These are phyloP conservation scores for Halcyon chelicuti DNA, from an alignment of 2,797 vertebrate genomes.

Conservation along the genomic window DNA sequence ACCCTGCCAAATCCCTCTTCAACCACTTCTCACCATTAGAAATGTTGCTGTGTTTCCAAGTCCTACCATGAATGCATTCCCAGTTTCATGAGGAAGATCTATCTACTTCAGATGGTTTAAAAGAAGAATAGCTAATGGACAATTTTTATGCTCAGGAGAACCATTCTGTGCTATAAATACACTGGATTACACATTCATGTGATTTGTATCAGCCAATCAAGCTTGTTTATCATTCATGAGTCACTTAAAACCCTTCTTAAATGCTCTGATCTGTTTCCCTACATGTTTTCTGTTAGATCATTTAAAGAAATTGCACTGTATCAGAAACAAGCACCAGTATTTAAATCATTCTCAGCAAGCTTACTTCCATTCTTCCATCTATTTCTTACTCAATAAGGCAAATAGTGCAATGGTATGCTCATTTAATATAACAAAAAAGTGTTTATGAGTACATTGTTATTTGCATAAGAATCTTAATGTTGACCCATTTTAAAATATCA, in stretches of 20 bases:
- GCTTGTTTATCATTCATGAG: background rate
- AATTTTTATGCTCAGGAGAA: background rate
- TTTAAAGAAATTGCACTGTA: background rate
- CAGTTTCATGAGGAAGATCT: background rate
- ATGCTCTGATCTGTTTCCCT: background rate
- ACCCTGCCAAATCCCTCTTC: slow-evolving; percentile 1
- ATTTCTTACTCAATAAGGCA: background rate
- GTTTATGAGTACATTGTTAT: background rate
- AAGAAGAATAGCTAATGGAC: background rate
- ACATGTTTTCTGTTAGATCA: background rate
- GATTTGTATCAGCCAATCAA: background rate
- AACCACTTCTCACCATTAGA: background rate
- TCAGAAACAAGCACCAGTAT: background rate
- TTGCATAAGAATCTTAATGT: background rate
- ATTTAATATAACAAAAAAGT: background rate
- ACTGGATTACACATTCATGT: background rate
- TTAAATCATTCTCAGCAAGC: background rate
- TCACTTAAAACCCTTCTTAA: background rate
- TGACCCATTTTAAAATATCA: background rate
- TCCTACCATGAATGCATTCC: background rate
- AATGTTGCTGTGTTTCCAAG: background rate
- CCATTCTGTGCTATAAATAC: background rate
- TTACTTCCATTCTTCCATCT: background rate
- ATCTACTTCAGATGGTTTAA: background rate
- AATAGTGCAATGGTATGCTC: background rate